A percentile compares a stretch with the other conserved stretches of the same genome.
Evolutionary conservation across 2,113 vertebrate species (phyloP).

Genomic region (Onychorhynchus coronatus): DNA sequence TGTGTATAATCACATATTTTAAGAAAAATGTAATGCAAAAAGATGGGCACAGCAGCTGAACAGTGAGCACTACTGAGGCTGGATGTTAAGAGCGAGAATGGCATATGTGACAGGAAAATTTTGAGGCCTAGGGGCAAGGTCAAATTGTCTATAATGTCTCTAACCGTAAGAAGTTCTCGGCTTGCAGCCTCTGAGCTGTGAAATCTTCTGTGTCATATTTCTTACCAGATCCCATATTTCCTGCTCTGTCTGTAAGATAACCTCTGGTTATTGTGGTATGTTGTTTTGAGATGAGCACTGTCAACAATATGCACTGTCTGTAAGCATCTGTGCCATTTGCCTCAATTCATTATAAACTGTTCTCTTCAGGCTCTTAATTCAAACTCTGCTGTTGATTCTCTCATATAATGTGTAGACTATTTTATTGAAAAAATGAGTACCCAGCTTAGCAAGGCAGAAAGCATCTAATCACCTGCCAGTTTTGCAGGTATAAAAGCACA

Average conservation of each 20-base stretch:
- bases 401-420: background rate
- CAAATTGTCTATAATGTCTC: conserved; percentile 57
- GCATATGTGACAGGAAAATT: conserved; percentile 29
- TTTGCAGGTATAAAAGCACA: background rate
- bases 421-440: background rate
- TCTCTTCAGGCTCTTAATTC: conserved; percentile 42
- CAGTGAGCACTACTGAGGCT: background rate
- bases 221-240: conserved; percentile 30
- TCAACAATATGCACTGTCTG: conserved; percentile 39
- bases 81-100: conserved; percentile 35
- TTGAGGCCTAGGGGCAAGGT: conserved; percentile 70
- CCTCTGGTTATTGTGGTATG: conserved; percentile 61
- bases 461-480: background rate
- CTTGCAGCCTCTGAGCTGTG: conserved; percentile 32
- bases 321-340: conserved; percentile 45
- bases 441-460: background rate
- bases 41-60: conserved; percentile 3
- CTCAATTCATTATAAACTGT: background rate
- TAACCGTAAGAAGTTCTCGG: conserved; percentile 62
- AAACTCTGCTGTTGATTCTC: conserved; percentile 43
- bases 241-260: conserved; percentile 58
- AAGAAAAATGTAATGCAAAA: conserved; percentile 25
- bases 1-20: conserved; percentile 25
- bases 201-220: conserved; percentile 62
- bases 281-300: conserved; percentile 61